Base-by-base conservation (phyloP, 1,140 invertebrate species). In the Holotrichia oblita region DNA sequence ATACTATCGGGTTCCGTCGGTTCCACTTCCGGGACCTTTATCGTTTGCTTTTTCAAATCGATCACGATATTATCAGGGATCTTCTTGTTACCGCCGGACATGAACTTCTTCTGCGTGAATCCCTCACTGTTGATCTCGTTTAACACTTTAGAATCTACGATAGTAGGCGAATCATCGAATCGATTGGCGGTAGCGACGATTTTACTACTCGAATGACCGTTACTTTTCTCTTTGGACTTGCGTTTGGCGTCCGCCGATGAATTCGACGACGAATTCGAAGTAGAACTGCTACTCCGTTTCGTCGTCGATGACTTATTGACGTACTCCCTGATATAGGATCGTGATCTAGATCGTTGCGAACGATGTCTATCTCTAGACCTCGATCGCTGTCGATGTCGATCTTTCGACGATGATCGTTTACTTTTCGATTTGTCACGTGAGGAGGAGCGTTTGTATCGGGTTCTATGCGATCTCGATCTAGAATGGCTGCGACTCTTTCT, bases 41-140 rank as follows among this genome's bases (percentile, higher is more conserved):
- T 86, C n/a, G 83, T 86, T 77, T 86, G 84, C 72, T 85, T 85
- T 76, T 85, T 83, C 64, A 86, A 80, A 81, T 86, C 85, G 55
- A 86, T 86, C 12, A 86, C 83, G 42, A 86, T 86, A 79, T 85
- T 85, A 17, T 85, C 83, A 17, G 81, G 80, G n/a, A 82, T 55
- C 79, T 86, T 86, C 41, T 83, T 83, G 22, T 34, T 69, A 7
- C 73, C 77, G 48, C 76, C 81, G 3, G 83, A 83, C 55, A 22
- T 77, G 78, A 85, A 86, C 34, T 79, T 40, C 76, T 84, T 85
- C 20, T 78, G 84, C 61, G 75, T 77, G 77, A 85, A 86, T 42
- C 76, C 81, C 42, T 86, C 84, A 69, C 80, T 79, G 79, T 86
- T 86, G 42, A 85, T 85, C 78, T 84, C 82, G 24, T 85, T 81